Base-by-base conservation (phyloP, 2,888 invertebrate species). In the Sicus ferrugineus region DNA sequence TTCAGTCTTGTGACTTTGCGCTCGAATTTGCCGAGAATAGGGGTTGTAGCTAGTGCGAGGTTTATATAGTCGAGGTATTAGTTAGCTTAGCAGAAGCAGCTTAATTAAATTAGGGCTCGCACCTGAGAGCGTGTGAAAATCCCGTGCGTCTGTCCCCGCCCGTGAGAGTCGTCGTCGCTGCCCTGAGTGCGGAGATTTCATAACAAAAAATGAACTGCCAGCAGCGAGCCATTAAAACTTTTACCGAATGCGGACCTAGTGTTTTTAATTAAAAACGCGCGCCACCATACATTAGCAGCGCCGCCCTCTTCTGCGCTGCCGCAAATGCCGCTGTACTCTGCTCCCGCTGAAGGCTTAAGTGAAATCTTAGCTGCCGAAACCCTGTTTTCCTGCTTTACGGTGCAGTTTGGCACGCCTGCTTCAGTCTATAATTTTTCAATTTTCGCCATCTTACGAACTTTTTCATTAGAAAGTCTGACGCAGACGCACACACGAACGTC, bases 401-500 rank as follows among this genome's bases (percentile, higher is more conserved):
- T 46, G 26, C 26, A 26, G n/a, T 48, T 50, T 31, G 64, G n/a
- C 21, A 30, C 3, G 28, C 50, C 56, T 31, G 62, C 67, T 64
- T 70, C 64, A 63, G 64, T 50, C 59, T 61, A 65, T 61, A 54
- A 65, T 69, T 71, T 71, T 66, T 68, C 69, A 65, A 61, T 69
- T 69, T 64, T 56, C 31, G 34, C 14, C 64, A 26, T 52, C 64
- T 65, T 65, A 54, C 54, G 54, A 52, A 65, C 54, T 52, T 54
- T 65, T 65, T 54, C 65, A 65, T 65, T 65, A 52, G 65, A 31
- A 65, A 50, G 26, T 14, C n/a, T 61, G 14, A 14, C 2, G 1
- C 50, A 46, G 14, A 31, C 52, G 54, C 16, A 19, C 38, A 9
- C 38, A 23, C 38, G 54, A 54, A 28, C 54, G 23, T 14, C 23